Conservation (phyloP, 1,140 invertebrate species). For the Diprion similis region DNA sequence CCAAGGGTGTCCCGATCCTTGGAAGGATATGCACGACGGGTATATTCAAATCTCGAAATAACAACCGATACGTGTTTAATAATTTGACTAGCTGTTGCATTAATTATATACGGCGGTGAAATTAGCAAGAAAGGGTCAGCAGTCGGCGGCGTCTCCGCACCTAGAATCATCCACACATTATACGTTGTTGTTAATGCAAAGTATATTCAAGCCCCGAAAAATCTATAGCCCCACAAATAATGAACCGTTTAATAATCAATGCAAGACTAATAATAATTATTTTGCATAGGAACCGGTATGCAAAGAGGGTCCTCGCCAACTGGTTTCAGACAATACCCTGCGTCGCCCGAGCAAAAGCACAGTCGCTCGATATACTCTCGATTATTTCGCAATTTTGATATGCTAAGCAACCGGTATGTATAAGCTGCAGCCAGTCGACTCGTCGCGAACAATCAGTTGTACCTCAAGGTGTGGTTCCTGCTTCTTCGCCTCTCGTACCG, state of each 20-base stretch:
- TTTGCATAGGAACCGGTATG: constrained; percentile 52
- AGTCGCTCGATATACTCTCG: constrained; percentile 51
- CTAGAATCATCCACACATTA: too few relatives aligned
- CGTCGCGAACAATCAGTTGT: constrained; percentile 5
- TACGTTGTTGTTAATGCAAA: not conserved
- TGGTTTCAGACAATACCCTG: constrained; percentile 59
- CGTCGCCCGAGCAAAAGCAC: constrained; percentile 23
- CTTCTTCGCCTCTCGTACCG: not conserved
- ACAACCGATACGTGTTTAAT: constrained; percentile 1
- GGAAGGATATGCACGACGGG: not conserved
- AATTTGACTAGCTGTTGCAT: not conserved
- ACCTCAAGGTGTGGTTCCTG: not conserved
- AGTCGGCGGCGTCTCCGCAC: not conserved
- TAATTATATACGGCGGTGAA: not conserved
- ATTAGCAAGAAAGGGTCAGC: constrained; percentile 5
- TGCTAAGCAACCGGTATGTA: constrained; percentile 40
- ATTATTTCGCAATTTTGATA: constrained; percentile 62
- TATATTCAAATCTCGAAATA: not conserved
- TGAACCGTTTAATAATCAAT: constrained; percentile 61
- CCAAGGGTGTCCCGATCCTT: not conserved
- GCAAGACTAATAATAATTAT: constrained; percentile 57
- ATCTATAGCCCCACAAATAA: constrained; percentile 36
- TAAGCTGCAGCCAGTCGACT: not conserved
- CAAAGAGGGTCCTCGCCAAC: constrained; percentile 51
- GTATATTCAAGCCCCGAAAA: constrained; percentile 6